phyloP scores from a whole-genome alignment of 2,797 vertebrate genomes.

The Vultur gryphus region DNA sequence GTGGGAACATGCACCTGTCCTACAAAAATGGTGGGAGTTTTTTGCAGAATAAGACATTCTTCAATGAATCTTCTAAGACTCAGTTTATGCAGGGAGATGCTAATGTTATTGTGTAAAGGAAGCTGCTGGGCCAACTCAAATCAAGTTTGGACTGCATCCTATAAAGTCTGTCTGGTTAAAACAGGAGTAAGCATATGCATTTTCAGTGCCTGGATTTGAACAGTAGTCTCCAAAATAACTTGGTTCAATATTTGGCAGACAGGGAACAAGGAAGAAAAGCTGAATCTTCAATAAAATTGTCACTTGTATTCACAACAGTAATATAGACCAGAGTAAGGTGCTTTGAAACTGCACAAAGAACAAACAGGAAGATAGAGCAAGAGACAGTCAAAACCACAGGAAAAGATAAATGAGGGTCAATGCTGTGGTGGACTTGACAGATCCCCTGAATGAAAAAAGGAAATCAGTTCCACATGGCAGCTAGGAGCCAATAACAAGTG shows the following conservation, averaged over 20 bases:
- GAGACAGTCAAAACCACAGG: not conserved
- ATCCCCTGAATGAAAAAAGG: not conserved
- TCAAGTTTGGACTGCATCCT: constrained; percentile 1
- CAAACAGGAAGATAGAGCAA: not conserved
- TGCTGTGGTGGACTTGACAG: not conserved
- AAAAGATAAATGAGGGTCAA: not conserved
- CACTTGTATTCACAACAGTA: not conserved
- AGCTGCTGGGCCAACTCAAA: constrained; percentile 12
- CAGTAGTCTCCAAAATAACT: not conserved
- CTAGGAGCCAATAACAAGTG: not conserved
- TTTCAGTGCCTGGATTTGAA: not conserved
- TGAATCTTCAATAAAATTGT: constrained; percentile 26
- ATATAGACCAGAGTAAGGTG: not conserved
- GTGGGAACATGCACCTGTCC: not conserved
- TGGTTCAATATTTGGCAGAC: constrained; percentile 27
- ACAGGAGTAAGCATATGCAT: not conserved
- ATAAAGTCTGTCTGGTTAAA: not conserved
- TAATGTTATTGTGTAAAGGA: not conserved
- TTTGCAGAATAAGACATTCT: not conserved
- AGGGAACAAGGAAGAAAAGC: not conserved
- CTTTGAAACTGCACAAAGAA: not conserved
- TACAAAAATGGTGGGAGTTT: not conserved
- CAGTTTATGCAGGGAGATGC: not conserved
- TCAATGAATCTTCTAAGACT: not conserved
- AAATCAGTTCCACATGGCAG: not conserved